phyloP scores from a whole-genome alignment of 2,888 invertebrate species.

The Bombyx huttoni region DNA sequence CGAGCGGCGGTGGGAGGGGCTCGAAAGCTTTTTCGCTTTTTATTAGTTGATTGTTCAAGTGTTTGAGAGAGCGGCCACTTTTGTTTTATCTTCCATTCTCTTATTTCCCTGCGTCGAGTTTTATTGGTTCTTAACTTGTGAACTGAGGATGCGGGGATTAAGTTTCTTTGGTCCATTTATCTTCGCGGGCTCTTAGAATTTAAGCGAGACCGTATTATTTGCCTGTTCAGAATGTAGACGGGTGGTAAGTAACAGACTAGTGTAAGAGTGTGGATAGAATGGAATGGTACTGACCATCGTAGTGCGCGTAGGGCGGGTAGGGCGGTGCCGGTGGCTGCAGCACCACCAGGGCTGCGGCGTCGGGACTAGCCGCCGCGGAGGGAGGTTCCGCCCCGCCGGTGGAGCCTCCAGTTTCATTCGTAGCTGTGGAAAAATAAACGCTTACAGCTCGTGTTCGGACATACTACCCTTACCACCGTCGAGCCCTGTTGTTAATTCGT shows the following conservation, averaged over 20 bases:
- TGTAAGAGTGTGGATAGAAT: too few species aligned
- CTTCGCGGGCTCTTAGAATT: too few species aligned
- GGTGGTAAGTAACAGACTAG: too few species aligned
- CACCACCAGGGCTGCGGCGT: conserved; percentile 59
- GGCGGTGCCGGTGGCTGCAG: conserved; percentile 63
- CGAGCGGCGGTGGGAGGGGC: conserved; percentile 53
- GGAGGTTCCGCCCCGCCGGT: conserved; percentile 59
- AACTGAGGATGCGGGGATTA: not conserved
- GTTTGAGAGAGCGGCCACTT: conserved; percentile 53
- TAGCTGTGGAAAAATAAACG: conserved; percentile 28
- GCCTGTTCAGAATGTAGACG: too few species aligned
- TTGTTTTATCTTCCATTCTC: conserved; percentile 50
- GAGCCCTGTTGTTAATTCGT: too few species aligned
- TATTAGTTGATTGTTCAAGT: conserved; percentile 49
- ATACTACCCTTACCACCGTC: too few species aligned
- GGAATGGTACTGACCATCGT: conserved; percentile 42
- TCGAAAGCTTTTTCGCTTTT: conserved; percentile 52
- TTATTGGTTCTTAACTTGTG: conserved; percentile 24
- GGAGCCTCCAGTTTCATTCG: conserved; percentile 62
- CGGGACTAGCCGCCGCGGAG: conserved; percentile 60
- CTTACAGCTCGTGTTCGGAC: too few species aligned
- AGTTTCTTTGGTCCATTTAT: too few species aligned
- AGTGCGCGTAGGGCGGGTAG: conserved; percentile 62
- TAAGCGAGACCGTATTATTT: too few species aligned
- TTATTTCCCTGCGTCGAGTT: conserved; percentile 42